Conservation (phyloP, 2,113 vertebrate genomes). For the Burhinus bistriatus region DNA sequence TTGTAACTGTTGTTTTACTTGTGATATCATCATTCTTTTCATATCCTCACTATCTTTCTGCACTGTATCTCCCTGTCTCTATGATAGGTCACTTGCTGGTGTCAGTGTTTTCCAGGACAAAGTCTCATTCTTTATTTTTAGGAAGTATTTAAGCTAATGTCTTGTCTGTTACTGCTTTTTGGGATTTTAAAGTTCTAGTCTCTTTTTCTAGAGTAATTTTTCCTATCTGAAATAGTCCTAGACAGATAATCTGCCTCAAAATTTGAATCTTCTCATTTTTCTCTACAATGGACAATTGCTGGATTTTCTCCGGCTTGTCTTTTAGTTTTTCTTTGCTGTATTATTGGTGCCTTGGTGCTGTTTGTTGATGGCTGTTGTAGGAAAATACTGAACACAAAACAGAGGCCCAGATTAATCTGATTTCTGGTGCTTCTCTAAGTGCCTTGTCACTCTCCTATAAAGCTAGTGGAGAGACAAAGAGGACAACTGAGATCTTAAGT, state of each 20-base stretch:
- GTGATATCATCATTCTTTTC: neutral
- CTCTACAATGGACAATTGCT: neutral
- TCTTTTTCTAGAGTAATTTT: neutral
- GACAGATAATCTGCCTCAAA: neutral
- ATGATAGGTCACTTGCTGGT: neutral
- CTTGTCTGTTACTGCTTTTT: neutral
- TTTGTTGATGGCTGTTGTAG: neutral
- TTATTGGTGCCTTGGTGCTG: neutral
- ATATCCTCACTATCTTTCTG: neutral
- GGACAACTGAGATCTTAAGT: neutral
- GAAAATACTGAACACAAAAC: neutral
- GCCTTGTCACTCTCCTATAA: neutral
- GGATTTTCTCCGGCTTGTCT: neutral
- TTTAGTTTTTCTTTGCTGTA: neutral
- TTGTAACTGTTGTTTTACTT: conserved; percentile 14
- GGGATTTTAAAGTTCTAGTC: neutral
- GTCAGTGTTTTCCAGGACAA: neutral
- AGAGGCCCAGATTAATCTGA: neutral
- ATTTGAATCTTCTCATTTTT: neutral
- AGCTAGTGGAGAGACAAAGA: neutral
- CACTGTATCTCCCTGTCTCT: neutral
- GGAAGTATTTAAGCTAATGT: conserved; percentile 13
- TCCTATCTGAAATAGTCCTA: neutral
- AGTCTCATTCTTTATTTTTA: conserved; percentile 26
- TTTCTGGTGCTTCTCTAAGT: neutral